These are phyloP conservation scores for Linepithema humile DNA, from an alignment of 1,140 invertebrate species.

Conservation along the genomic window DNA sequence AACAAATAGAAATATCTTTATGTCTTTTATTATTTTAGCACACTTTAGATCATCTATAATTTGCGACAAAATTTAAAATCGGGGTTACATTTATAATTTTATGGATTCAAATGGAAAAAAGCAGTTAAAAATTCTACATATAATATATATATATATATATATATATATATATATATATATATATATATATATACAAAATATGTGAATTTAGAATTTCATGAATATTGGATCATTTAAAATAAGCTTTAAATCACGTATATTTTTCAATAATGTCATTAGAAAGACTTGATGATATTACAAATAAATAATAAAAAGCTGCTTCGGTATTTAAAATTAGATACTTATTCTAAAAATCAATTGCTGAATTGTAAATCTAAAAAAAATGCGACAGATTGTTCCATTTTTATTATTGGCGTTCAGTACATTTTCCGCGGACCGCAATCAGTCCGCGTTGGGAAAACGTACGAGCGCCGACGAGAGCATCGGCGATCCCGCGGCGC, in stretches of 20 bases:
- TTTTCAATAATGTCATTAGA: background rate
- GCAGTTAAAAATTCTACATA: no score
- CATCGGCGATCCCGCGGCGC: constrained; percentile 35
- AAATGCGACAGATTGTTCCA: background rate
- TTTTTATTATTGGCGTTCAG: constrained; percentile 39
- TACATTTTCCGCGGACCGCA: background rate
- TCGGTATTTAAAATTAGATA: background rate
- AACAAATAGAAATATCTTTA: background rate
- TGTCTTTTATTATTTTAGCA: background rate
- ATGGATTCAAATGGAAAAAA: background rate
- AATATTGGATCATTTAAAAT: background rate
- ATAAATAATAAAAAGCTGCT: background rate
- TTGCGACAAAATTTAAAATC: background rate
- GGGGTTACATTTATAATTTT: constrained; percentile 2
- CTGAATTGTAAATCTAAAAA: background rate
- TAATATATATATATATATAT: no score
- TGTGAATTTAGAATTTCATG: no score
- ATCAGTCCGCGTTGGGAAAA: constrained; percentile 26
- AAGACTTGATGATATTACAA: background rate
- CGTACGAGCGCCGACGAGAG: constrained; percentile 28
- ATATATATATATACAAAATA: background rate
- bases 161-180: no score
- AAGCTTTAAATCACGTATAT: background rate
- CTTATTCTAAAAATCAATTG: background rate
- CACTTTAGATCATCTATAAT: background rate